phyloP scores from a whole-genome alignment of 2,888 invertebrate genomes.

The Archips crataeganus region DNA sequence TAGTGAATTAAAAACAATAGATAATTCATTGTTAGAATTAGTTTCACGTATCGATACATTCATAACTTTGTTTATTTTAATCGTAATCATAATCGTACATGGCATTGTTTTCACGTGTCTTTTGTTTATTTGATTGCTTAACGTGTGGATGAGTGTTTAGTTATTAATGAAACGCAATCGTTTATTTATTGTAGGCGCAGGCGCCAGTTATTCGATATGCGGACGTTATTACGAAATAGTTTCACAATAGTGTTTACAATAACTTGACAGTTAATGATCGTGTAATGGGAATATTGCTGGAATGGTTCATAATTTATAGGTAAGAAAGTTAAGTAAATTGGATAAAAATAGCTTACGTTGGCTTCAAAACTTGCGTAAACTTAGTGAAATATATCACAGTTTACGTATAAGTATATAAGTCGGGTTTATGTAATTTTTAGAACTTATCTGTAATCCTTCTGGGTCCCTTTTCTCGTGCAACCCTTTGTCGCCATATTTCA shows the following conservation, averaged over 20 bases:
- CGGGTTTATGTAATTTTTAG: no score
- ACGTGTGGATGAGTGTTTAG: conserved; percentile 43
- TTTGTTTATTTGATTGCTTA: conserved; percentile 55
- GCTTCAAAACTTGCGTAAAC: not conserved
- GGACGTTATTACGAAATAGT: conserved; percentile 22
- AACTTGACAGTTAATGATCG: not conserved
- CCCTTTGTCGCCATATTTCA: no score
- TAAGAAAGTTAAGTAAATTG: not conserved
- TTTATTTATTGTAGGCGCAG: conserved; percentile 51
- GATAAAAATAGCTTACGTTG: not conserved
- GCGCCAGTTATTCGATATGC: conserved; percentile 25
- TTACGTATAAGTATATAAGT: no score
- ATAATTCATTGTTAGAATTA: conserved; percentile 35
- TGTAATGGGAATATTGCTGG: not conserved
- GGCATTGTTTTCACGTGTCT: conserved; percentile 30
- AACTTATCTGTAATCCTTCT: no score
- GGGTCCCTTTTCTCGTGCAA: no score
- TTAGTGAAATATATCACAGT: no score
- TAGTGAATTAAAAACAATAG: not conserved
- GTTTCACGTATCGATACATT: conserved; percentile 33
- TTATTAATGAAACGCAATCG: conserved; percentile 61
- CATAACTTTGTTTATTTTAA: not conserved
- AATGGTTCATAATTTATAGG: not conserved
- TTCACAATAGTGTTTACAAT: conserved; percentile 2
- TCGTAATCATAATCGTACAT: conserved; percentile 1